Percentiles rank a stretch among this genome's conserved stretches.
Evolutionary conservation across 2,888 invertebrate genomes (phyloP).

Genomic region (Latrodectus elegans): DNA sequence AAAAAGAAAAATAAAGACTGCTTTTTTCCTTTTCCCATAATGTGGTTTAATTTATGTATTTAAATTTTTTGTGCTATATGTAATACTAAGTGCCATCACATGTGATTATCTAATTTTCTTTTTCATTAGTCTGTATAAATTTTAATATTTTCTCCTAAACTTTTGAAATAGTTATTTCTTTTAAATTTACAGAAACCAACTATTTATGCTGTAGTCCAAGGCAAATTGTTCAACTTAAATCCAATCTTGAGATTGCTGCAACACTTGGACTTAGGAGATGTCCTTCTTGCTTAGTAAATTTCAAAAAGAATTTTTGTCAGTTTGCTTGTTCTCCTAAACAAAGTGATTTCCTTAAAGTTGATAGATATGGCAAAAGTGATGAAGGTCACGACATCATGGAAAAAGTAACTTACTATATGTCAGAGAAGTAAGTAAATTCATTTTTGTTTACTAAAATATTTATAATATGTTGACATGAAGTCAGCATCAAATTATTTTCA

Average conservation of each 20-base stretch:
- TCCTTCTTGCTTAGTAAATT: conserved; percentile 69
- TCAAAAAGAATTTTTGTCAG: conserved; percentile 69
- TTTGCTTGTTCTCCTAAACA: conserved; percentile 69
- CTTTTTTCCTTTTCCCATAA: too few species aligned
- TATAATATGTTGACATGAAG: neutral
- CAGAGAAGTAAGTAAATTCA: conserved; percentile 38
- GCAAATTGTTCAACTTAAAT: conserved; percentile 77
- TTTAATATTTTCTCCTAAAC: too few species aligned
- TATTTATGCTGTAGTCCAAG: conserved; percentile 81
- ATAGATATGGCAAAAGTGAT: conserved; percentile 44
- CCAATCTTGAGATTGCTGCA: conserved; percentile 59
- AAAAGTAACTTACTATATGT: conserved; percentile 67
- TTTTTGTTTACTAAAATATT: neutral
- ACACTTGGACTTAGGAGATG: conserved; percentile 69
- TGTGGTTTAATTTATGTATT: too few species aligned
- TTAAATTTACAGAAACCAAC: conserved; percentile 42
- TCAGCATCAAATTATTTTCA: too few species aligned
- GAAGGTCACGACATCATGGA: conserved; percentile 58
- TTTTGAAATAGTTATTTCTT: neutral
- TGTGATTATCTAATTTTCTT: too few species aligned
- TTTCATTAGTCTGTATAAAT: too few species aligned
- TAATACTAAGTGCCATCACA: too few species aligned
- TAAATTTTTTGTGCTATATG: too few species aligned
- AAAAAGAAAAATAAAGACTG: too few species aligned
- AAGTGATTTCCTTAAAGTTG: conserved; percentile 66